Evolutionary conservation across 2,888 invertebrate genomes (phyloP).

Genomic region (Baronia brevicornis): DNA sequence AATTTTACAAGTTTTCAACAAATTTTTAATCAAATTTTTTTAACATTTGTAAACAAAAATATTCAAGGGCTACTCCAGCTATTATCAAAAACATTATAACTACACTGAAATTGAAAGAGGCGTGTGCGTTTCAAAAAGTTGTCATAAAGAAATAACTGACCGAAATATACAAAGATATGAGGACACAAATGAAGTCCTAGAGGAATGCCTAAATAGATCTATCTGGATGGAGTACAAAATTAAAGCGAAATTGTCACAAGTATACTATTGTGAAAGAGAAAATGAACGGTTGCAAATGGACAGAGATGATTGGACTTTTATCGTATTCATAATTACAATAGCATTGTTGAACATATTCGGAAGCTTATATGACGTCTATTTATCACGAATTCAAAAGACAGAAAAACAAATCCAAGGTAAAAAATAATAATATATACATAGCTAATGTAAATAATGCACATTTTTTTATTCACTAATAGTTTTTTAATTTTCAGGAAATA

Average conservation of each 20-base stretch:
- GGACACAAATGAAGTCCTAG: constrained; percentile 1
- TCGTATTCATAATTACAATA: not conserved
- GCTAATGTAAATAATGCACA: not conserved
- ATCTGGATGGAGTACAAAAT: constrained; percentile 8
- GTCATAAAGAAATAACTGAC: not conserved
- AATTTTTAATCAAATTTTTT: too few species aligned
- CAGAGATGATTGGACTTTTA: constrained; percentile 2
- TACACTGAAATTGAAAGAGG: constrained; percentile 7
- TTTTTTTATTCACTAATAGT: not conserved
- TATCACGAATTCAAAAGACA: too few species aligned
- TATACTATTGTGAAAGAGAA: constrained; percentile 5
- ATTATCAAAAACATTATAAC: constrained; percentile 9
- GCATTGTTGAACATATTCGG: not conserved
- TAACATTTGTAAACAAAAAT: too few species aligned
- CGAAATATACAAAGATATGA: not conserved
- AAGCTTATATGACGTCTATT: constrained; percentile 3
- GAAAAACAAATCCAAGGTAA: too few species aligned
- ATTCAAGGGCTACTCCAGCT: constrained; percentile 10
- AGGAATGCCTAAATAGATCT: constrained; percentile 5
- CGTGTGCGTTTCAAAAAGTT: constrained; percentile 8
- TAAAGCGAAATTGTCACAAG: constrained; percentile 6
- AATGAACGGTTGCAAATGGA: constrained; percentile 4
- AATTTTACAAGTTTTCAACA: too few species aligned
- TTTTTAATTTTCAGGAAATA: constrained; percentile 1
- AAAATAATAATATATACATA: too few species aligned